Base-by-base conservation (phyloP, 92 coral and sea anemone species). In the Plumapathes pennacea region DNA sequence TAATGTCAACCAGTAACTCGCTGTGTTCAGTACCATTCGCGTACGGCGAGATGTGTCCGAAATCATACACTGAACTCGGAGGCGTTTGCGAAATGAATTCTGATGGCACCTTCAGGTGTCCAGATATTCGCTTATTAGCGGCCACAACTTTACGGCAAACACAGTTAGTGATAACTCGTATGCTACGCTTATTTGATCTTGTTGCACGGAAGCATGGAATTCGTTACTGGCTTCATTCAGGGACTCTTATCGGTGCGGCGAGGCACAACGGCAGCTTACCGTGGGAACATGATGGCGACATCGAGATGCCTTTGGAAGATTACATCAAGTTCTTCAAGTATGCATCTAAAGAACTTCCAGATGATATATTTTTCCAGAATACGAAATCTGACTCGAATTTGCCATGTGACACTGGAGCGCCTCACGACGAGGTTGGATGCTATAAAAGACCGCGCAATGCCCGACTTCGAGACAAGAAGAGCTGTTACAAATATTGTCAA, bases 31-130 rank as follows among this genome's bases (percentile, higher is more conserved):
- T n/a, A n/a, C n/a, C n/a, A n/a, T n/a, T n/a, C n/a, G n/a, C n/a
- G n/a, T n/a, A n/a, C n/a, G 95, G 85, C 0, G 43, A 59, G 44
- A 86, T 86, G 89, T 86, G 95, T 36, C 95, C 89, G 17, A 36
- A 41, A 28, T 12, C 67, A 23, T 86, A 86, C 64, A 67, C 78
- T 3, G 82, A 81, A 17, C 42, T 81, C 19, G 85, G 82, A 27
- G 85, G 85, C 2, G 41, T 50, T 10, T 80, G 87, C 30, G 55
- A 71, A n/a, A n/a, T n/a, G n/a, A n/a, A n/a, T n/a, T n/a, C n/a
- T n/a, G n/a, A n/a, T n/a, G n/a, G n/a, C n/a, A n/a, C n/a, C n/a
- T 71, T 59, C 25, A 33, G 45, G 8, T 71, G 79, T 40, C 79
- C 79, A n/a, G 79, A 71, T 50, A 47, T 71, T 5, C 71, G 79